Conservation (phyloP, 2,888 invertebrate species). For the Epiperipatus broadwayi region DNA sequence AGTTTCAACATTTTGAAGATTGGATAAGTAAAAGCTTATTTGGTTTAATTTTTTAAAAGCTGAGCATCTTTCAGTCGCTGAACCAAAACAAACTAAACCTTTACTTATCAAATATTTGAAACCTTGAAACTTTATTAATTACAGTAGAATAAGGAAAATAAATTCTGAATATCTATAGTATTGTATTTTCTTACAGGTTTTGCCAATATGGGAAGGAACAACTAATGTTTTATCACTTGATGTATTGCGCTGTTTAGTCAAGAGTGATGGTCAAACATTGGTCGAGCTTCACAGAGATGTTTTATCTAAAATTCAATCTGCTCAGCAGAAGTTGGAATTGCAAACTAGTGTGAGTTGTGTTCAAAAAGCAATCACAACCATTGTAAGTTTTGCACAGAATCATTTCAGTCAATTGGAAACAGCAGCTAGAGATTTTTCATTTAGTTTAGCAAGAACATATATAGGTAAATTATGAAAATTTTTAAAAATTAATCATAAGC, state of each 20-base stretch:
- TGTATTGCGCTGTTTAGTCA: conserved; percentile 33
- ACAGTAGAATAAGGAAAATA: too few relatives aligned
- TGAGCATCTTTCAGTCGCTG: background rate
- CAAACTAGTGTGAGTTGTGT: conserved; percentile 19
- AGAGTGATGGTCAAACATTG: conserved; percentile 30
- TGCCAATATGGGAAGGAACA: conserved; percentile 40
- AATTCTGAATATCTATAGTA: too few relatives aligned
- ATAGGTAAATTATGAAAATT: conserved; percentile 22
- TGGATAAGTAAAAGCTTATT: too few relatives aligned
- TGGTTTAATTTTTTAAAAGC: too few relatives aligned
- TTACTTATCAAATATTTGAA: too few relatives aligned
- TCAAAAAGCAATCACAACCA: conserved; percentile 17
- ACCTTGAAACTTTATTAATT: too few relatives aligned
- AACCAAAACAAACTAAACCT: background rate
- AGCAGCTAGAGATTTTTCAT: conserved; percentile 34
- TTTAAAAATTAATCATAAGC: background rate
- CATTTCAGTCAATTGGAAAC: conserved; percentile 23
- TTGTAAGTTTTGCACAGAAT: conserved; percentile 18
- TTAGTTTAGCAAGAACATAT: conserved; percentile 29
- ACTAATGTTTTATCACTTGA: conserved; percentile 38
- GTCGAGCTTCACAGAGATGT: conserved; percentile 25
- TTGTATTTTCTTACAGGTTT: conserved; percentile 27
- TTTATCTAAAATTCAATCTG: conserved; percentile 18
- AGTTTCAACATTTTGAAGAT: too few relatives aligned
- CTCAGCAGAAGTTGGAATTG: conserved; percentile 14